These are phyloP conservation scores for Knipowitschia caucasica DNA, from an alignment of 2,797 vertebrate species.

Conservation along the genomic window DNA sequence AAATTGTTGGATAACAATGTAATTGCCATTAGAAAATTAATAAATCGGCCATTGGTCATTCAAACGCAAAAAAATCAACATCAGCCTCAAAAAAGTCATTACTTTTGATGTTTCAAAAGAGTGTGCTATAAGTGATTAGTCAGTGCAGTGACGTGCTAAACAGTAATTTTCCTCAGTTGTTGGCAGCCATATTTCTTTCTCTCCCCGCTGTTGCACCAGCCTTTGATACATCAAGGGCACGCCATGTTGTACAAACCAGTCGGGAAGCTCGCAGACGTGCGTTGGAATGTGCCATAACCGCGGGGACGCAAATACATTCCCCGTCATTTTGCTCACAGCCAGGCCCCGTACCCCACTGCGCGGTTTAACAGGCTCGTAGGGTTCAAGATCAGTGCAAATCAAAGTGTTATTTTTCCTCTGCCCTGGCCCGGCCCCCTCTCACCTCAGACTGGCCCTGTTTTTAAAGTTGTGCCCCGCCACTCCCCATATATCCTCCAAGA, in stretches of 20 bases:
- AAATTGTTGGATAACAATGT: too few species aligned
- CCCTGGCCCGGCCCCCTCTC: conserved; percentile 24
- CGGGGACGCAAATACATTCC: conserved; percentile 59
- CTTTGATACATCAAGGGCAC: conserved; percentile 49
- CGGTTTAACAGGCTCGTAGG: conserved; percentile 69
- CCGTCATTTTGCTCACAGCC: conserved; percentile 58
- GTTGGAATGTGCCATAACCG: conserved; percentile 66
- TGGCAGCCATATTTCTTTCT: conserved; percentile 36
- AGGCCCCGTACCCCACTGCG: conserved; percentile 54
- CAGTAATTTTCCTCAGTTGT: conserved; percentile 39
- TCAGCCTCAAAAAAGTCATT: too few species aligned
- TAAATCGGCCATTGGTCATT: too few species aligned
- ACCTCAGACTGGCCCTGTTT: conserved; percentile 43
- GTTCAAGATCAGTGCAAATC: conserved; percentile 76
- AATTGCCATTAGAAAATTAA: too few species aligned
- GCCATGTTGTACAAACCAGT: conserved; percentile 44
- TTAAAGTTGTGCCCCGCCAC: conserved; percentile 50
- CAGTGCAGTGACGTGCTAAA: conserved; percentile 13
- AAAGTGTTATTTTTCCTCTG: conserved; percentile 61
- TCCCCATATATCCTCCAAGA: conserved; percentile 83
- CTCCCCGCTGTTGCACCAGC: conserved; percentile 18
- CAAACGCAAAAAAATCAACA: too few species aligned
- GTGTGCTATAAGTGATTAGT: background rate
- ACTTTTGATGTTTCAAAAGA: background rate
- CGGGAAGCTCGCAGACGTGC: conserved; percentile 47